These are phyloP conservation scores for Marmota flaviventris DNA, from an alignment of 2,113 vertebrate genomes.

Conservation along the genomic window DNA sequence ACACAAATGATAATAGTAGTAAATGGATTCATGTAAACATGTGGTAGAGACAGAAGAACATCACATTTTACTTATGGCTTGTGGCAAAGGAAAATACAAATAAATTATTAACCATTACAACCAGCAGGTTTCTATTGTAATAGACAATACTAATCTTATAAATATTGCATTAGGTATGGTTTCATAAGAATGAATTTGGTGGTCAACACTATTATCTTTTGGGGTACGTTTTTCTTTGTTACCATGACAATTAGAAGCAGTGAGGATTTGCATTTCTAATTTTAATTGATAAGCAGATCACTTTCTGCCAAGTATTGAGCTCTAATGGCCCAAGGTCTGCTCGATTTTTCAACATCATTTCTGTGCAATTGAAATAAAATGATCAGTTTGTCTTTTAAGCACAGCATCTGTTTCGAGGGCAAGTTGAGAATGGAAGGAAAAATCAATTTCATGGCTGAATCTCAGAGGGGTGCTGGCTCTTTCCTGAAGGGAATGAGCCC, in stretches of 20 bases:
- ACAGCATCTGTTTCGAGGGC: conserved; percentile 70
- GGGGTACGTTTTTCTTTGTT: conserved; percentile 60
- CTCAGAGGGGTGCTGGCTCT: conserved; percentile 46
- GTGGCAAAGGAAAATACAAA: conserved; percentile 22
- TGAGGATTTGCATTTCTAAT: conserved; percentile 50
- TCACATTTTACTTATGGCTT: conserved; percentile 41
- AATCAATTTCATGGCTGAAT: conserved; percentile 69
- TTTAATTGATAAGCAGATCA: conserved; percentile 76
- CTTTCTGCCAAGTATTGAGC: conserved; percentile 67
- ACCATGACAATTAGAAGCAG: conserved; percentile 45
- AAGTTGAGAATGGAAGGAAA: conserved; percentile 68
- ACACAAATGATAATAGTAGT: background rate
- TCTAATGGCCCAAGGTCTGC: conserved; percentile 47
- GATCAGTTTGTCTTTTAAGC: conserved; percentile 80
- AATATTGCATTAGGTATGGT: background rate
- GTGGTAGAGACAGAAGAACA: background rate
- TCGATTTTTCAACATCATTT: conserved; percentile 73
- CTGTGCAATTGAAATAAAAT: conserved; percentile 77
- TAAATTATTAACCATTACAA: conserved; percentile 61
- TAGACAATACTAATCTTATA: conserved; percentile 41
- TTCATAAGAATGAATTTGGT: conserved; percentile 59
- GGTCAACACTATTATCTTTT: conserved; percentile 59
- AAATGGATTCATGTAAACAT: conserved; percentile 41
- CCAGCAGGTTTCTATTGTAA: conserved; percentile 8
- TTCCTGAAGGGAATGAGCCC: conserved; percentile 22